Conservation (phyloP, 2,113 vertebrate genomes). For the Piprites chloris region DNA sequence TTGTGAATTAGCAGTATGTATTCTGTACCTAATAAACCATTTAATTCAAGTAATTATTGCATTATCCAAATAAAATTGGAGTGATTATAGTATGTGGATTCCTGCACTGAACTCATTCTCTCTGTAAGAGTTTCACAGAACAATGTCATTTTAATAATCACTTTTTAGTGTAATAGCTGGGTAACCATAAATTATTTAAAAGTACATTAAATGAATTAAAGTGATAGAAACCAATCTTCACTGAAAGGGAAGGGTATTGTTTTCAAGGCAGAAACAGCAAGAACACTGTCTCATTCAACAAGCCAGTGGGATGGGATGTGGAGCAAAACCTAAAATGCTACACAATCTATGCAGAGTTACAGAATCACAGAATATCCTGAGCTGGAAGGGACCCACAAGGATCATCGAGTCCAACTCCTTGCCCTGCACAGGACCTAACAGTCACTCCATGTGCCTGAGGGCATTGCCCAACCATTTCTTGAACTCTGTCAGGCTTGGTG, state of each 20-base stretch:
- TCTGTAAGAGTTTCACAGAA: neutral
- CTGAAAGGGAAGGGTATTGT: neutral
- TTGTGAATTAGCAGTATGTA: neutral
- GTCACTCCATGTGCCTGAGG: neutral
- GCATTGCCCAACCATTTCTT: neutral
- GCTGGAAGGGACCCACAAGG: neutral
- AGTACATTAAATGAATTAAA: slow-evolving; percentile 4
- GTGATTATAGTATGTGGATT: neutral
- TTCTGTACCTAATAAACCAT: slow-evolving; percentile 24
- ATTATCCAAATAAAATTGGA: slow-evolving; percentile 16
- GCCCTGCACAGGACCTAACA: neutral
- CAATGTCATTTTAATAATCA: slow-evolving; percentile 34
- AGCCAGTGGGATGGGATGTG: neutral
- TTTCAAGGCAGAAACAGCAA: neutral
- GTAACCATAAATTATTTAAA: slow-evolving; percentile 40
- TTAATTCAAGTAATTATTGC: slow-evolving; percentile 35
- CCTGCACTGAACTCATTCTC: neutral
- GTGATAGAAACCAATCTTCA: neutral
- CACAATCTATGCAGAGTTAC: neutral
- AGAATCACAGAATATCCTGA: neutral
- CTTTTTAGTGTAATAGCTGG: slow-evolving; percentile 27
- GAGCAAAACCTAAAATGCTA: neutral
- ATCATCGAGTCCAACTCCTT: neutral
- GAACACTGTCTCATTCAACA: neutral
- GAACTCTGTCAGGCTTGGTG: neutral